phyloP scores from a whole-genome alignment of 2,888 invertebrate species.

The Nemoura dubitans region DNA sequence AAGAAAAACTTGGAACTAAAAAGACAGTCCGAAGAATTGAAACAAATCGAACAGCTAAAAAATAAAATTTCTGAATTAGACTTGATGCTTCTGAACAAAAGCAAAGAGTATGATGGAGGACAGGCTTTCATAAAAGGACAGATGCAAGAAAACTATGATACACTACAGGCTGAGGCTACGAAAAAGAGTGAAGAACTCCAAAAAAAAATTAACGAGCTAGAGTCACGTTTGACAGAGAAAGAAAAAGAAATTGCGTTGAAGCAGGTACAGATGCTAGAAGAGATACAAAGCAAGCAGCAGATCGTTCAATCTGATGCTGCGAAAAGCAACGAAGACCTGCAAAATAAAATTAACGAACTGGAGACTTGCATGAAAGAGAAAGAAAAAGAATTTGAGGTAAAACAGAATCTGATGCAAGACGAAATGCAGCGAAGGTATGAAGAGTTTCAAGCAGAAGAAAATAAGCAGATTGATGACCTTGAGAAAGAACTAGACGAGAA shows the following conservation, averaged over 20 bases:
- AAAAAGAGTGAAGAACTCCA: neutral
- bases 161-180: neutral
- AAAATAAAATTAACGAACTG: neutral
- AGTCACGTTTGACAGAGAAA: neutral
- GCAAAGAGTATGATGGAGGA: neutral
- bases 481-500: neutral
- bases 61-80: neutral
- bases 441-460: neutral
- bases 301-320: neutral
- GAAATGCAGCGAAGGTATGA: neutral
- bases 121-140: neutral
- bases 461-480: neutral
- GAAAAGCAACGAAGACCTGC: neutral
- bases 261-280: neutral
- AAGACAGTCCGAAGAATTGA: neutral
- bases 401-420: neutral
- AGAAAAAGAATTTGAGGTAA: neutral
- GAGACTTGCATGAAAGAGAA: neutral
- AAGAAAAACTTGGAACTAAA: conserved; percentile 18
- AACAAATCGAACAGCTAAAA: neutral
- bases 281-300: neutral
- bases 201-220: neutral
- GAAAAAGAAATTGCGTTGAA: neutral
- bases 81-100: neutral
- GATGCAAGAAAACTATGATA: neutral